Percentiles rank a stretch among this genome's conserved stretches.
Conservation (phyloP, 2,113 vertebrate species). For the Pogonocichla stellata region DNA sequence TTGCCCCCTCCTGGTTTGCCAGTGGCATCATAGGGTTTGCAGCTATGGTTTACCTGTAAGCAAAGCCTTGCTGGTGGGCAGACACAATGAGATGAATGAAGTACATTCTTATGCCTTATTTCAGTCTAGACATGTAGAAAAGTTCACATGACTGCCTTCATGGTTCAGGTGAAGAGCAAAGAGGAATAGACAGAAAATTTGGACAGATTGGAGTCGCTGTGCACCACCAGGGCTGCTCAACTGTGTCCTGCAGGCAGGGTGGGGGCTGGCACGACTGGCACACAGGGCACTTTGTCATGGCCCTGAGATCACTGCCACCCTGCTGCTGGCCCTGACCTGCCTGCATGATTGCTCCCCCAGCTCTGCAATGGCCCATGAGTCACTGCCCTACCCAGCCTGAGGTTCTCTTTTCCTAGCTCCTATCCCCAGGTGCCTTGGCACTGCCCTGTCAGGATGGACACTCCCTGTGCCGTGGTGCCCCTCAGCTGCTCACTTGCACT, state of each 20-base stretch:
- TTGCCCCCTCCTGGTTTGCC: not conserved
- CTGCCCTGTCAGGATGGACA: not conserved
- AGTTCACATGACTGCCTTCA: not conserved
- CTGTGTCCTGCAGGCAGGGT: not conserved
- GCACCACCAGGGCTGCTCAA: not conserved
- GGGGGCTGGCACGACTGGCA: not conserved
- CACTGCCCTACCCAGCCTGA: not conserved
- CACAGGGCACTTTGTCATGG: not conserved
- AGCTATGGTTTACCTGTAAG: not conserved
- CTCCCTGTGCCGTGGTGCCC: not conserved
- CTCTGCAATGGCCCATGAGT: accelerated
- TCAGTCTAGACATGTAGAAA: not conserved
- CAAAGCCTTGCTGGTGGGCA: not conserved
- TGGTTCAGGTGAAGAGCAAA: not conserved
- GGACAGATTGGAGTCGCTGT: accelerated
- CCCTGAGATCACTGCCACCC: not conserved
- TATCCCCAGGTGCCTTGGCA: too few relatives aligned
- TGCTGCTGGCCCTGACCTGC: not conserved
- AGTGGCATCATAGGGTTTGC: not conserved
- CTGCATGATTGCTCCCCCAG: accelerated
- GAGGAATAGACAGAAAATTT: not conserved
- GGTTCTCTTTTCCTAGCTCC: accelerated
- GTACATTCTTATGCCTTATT: not conserved
- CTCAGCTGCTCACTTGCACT: not conserved
- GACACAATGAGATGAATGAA: not conserved